Percentiles rank a stretch among this genome's conserved stretches.
Evolutionary conservation across 2,888 invertebrate species (phyloP).

Genomic region (Syrista parreyssii): DNA sequence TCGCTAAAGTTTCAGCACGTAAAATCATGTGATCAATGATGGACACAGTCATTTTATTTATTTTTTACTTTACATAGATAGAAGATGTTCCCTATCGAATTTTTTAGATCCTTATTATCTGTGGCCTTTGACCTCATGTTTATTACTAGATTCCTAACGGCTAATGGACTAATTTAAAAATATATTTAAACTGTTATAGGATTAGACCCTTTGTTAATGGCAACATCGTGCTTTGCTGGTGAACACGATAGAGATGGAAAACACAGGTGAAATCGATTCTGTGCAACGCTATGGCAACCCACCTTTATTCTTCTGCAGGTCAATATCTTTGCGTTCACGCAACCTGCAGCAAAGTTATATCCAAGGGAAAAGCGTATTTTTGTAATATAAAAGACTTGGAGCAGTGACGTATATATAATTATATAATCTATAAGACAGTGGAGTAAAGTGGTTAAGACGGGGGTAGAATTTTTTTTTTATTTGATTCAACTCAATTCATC

Average conservation of each 20-base stretch:
- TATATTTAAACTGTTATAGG: background rate
- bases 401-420: background rate
- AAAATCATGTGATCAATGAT: background rate
- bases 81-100: background rate
- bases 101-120: background rate
- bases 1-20: background rate
- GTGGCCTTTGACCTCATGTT: background rate
- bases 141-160: background rate
- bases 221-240: background rate
- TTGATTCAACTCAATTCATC: background rate
- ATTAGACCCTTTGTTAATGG: background rate
- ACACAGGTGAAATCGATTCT: slow-evolving; percentile 48
- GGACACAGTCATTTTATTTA: background rate
- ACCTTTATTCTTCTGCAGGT: slow-evolving; percentile 44
- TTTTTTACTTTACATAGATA: background rate
- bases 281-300: slow-evolving; percentile 56
- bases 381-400: too few species aligned
- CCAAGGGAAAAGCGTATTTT: slow-evolving; percentile 2
- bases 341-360: background rate
- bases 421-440: background rate
- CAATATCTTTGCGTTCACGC: slow-evolving; percentile 41
- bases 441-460: background rate
- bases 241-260: slow-evolving; percentile 7
- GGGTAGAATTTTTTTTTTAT: background rate
- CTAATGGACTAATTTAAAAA: background rate